Percentiles rank a stretch among this genome's conserved stretches.
phyloP scores from a whole-genome alignment of 2,888 invertebrate genomes.

The Drosophila prostipennis region DNA sequence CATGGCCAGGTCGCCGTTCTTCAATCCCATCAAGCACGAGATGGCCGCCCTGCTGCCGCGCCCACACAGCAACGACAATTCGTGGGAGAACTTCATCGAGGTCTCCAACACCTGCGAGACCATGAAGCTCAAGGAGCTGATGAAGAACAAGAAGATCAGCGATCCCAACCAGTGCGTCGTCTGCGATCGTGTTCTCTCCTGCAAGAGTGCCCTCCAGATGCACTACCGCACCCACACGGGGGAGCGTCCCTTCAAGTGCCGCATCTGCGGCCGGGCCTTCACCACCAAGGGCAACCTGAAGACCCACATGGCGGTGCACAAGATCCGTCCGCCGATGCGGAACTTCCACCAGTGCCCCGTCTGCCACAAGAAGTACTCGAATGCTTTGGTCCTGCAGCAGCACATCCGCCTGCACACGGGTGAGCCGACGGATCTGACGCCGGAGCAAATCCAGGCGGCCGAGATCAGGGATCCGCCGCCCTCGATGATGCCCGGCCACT shows the following conservation, averaged over 20 bases:
- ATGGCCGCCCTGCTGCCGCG: slow-evolving; percentile 86
- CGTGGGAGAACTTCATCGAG: slow-evolving; percentile 99
- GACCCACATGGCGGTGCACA: slow-evolving; percentile 99
- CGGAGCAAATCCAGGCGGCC: slow-evolving; percentile 94
- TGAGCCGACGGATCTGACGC: slow-evolving; percentile 93
- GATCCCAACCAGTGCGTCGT: slow-evolving; percentile 99
- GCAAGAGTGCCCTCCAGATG: slow-evolving; percentile 99
- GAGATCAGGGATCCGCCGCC: slow-evolving; percentile 93
- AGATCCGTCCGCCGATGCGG: slow-evolving; percentile 96
- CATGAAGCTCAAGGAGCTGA: slow-evolving; percentile 97
- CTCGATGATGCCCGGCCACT: slow-evolving; percentile 83
- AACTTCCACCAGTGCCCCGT: slow-evolving; percentile 98
- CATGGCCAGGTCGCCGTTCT: slow-evolving; percentile 83
- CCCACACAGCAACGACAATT: slow-evolving; percentile 96
- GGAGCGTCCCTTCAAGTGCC: slow-evolving; percentile 94
- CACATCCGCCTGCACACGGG: slow-evolving; percentile 97
- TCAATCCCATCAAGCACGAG: slow-evolving; percentile 83
- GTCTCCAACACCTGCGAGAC: slow-evolving; percentile 95
- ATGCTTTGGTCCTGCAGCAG: slow-evolving; percentile 96
- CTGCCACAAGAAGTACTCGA: slow-evolving; percentile 98
- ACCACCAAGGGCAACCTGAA: slow-evolving; percentile 99
- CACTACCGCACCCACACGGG: slow-evolving; percentile 90
- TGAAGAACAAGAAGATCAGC: slow-evolving; percentile 97
- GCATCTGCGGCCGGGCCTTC: slow-evolving; percentile 98
- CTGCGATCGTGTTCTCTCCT: slow-evolving; percentile 97